Conservation (phyloP, 2,888 invertebrate species). For the Aspidiotus rigidus region DNA sequence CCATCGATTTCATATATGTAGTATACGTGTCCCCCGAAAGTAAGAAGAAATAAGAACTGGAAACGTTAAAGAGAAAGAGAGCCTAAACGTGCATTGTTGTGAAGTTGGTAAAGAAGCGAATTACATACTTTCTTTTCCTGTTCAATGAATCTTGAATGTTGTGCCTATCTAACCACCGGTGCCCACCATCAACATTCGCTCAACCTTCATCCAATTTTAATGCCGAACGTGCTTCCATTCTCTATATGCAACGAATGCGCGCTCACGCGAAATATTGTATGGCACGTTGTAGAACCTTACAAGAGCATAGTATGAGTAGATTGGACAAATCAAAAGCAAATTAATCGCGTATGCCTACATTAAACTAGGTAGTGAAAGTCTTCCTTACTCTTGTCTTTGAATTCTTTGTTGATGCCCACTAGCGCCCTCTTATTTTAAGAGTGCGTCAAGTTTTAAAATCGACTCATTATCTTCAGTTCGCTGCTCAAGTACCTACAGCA, state of each 20-base stretch:
- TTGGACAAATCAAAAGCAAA: constrained; percentile 25
- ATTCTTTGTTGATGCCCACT: too few relatives aligned
- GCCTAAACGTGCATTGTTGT: too few relatives aligned
- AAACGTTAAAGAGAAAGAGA: too few relatives aligned
- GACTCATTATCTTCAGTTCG: too few relatives aligned
- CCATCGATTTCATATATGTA: constrained; percentile 13
- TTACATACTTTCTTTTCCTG: constrained; percentile 29
- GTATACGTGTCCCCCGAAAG: constrained; percentile 6
- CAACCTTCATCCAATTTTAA: constrained; percentile 31
- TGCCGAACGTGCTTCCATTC: constrained; percentile 30
- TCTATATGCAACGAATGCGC: constrained; percentile 28
- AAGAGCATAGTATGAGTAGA: constrained; percentile 7
- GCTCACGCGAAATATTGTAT: constrained; percentile 22
- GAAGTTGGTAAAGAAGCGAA: not conserved
- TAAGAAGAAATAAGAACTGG: not conserved
- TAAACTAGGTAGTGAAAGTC: not conserved
- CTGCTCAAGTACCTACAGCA: too few relatives aligned
- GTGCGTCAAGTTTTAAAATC: too few relatives aligned
- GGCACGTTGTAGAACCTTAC: constrained; percentile 22
- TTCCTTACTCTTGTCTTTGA: too few relatives aligned
- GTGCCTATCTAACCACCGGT: constrained; percentile 9
- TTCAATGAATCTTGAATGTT: constrained; percentile 32
- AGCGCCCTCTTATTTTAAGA: too few relatives aligned
- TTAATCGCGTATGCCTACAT: constrained; percentile 30
- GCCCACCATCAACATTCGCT: constrained; percentile 14